Evolutionary conservation across 2,888 invertebrate genomes (phyloP), one percentile per base, ranked within the genome.

Genomic region (Leucophenga maculata): DNA sequence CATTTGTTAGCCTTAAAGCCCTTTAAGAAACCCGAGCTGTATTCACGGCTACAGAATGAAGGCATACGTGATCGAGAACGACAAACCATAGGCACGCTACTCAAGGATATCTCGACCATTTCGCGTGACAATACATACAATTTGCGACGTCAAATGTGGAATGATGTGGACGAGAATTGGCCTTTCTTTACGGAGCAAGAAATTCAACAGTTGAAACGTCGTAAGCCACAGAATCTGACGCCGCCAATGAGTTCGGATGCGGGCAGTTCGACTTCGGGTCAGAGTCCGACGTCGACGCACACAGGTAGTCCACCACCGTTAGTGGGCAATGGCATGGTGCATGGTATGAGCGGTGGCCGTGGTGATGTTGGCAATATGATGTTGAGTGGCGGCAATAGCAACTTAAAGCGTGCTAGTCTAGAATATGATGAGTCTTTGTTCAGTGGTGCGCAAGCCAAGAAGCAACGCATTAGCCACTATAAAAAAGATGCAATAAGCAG

Each of bases 91-190:
- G 93, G 92, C 88, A 92, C 92, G 86, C 92, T 96, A 80, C 90
- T 97, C 86, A 93, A 93, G 83, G 93, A 94, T 87, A 93, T 97
- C 79, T 93, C 96, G 79, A 91, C 90, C 77, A 91, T 95, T 90
- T 78, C 85, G 55, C 94, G 94, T 88, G 96, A 97, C 89, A 97
- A 97, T 90, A 93, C 94, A 86, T 97, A 94, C 90, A 93, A 95
- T 86, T 91, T 98, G 88, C 93, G 94, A 83, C 93, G 95, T 85
- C 93, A 94, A 86, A 91, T 95, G 85, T 98, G 97, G 96, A 95
- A 94, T 87, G 97, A 98, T 87, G 96, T 97, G 77, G 94, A 95
- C 82, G 95, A 95, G 86, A 95, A 95, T 87, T 98, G 98, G 97
- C 95, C 96, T 73, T 97, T 94, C 90, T 98, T 97, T 87, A 92